phyloP scores from a whole-genome alignment of 1,140 invertebrate species.

The Hylaeus volcanicus region DNA sequence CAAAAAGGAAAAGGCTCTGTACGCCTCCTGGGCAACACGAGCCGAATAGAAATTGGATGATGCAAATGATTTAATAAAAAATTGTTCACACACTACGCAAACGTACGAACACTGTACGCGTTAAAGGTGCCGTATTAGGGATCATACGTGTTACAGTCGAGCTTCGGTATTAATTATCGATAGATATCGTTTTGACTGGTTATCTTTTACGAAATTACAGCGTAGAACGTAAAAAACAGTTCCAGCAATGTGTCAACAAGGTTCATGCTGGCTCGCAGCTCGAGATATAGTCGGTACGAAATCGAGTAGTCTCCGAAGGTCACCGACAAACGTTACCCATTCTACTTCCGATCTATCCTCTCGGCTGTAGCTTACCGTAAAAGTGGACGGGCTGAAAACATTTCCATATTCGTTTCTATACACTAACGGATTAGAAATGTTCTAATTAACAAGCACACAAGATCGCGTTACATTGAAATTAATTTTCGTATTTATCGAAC shows the following conservation, averaged over 20 bases:
- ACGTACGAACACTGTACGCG: background rate
- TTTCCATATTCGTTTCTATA: too few relatives aligned
- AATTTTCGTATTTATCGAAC: too few relatives aligned
- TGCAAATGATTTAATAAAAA: slow-evolving; percentile 12
- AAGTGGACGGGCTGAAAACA: too few relatives aligned
- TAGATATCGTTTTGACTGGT: background rate
- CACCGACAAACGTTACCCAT: too few relatives aligned
- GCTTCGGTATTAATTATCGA: background rate
- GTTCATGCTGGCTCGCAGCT: too few relatives aligned
- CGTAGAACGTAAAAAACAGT: slow-evolving; percentile 13
- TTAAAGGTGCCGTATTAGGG: background rate
- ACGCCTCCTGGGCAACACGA: background rate
- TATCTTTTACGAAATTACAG: background rate
- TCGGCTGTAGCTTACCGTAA: too few relatives aligned
- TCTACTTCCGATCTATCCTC: too few relatives aligned
- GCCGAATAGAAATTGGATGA: background rate
- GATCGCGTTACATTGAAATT: too few relatives aligned
- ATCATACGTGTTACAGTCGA: background rate
- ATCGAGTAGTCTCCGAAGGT: too few relatives aligned
- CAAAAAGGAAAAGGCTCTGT: background rate
- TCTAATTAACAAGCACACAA: too few relatives aligned
- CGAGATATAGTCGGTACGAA: too few relatives aligned
- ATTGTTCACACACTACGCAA: background rate
- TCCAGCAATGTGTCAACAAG: background rate
- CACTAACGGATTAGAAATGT: too few relatives aligned